A percentile compares a stretch with the other conserved stretches of the same genome.
These are phyloP conservation scores for Archaeoteleia sp. DNA, from an alignment of 2,888 invertebrate genomes.

Conservation along the genomic window DNA sequence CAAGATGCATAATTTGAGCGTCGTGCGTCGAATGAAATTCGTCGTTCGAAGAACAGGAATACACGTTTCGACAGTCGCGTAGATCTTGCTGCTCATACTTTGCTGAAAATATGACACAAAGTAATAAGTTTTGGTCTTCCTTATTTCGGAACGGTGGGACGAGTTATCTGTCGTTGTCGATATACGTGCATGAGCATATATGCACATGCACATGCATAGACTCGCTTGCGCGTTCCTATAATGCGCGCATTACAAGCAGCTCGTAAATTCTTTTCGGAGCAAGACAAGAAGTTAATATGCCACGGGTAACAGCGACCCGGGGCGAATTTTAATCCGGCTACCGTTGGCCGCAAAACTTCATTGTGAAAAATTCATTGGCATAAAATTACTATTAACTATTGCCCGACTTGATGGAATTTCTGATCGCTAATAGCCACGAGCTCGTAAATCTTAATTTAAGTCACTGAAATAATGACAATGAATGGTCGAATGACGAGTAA, in stretches of 20 bases:
- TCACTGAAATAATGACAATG: conserved; percentile 15
- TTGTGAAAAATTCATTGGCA: conserved; percentile 37
- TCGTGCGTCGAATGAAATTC: neutral
- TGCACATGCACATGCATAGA: neutral
- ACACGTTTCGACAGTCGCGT: conserved; percentile 12
- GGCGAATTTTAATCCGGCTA: conserved; percentile 35
- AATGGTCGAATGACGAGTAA: conserved; percentile 9
- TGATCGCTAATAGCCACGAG: conserved; percentile 2
- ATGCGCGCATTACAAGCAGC: conserved; percentile 18
- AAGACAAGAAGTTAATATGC: conserved; percentile 39
- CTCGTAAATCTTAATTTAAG: conserved; percentile 20
- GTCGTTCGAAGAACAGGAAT: conserved; percentile 5
- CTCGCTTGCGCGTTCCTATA: neutral
- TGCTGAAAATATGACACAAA: conserved; percentile 18
- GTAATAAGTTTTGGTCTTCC: conserved; percentile 21
- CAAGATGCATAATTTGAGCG: no score
- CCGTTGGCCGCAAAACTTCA: conserved; percentile 23
- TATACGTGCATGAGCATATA: conserved; percentile 1
- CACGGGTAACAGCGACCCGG: conserved; percentile 22
- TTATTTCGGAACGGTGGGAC: conserved; percentile 12
- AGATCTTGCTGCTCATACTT: neutral
- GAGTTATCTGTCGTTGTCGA: conserved; percentile 17
- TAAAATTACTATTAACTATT: conserved; percentile 29
- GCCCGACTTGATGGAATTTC: conserved; percentile 19
- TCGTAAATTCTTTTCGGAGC: conserved; percentile 31